Evolutionary conservation across 2,797 vertebrate species (phyloP), one percentile per base, ranked within the genome.

Genomic region (Hozukius guyotensis): DNA sequence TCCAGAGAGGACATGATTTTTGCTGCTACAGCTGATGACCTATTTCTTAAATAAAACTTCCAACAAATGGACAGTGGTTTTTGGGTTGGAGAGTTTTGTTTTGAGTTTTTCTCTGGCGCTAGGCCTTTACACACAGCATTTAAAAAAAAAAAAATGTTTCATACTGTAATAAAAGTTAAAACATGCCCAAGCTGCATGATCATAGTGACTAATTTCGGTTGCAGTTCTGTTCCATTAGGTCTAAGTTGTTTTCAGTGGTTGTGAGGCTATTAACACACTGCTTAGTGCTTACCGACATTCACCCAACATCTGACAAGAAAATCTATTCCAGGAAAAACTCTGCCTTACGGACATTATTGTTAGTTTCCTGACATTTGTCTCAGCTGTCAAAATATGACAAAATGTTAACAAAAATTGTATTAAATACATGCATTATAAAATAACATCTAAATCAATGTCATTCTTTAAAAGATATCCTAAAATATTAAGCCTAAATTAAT

Each of bases 1-100:
- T 52, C 25, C 22, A 20, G 8, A 38, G 6, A 3, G 24, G 20
- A 5, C 20, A 3, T 0, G 3, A 5, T 1, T 6, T 13, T 9
- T 57, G 5, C n/a, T 11, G 27, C 16, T 22, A 8, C 22, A 10
- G 11, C 59, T 42, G 5, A 31, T 7, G 0, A 42, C 6, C 38
- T 42, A 16, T 12, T 29, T 42, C 3, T 46, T 22, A 53, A 77
- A 53, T 2, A 64, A 49, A 22, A 22, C 4, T 6, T 60, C 8
- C 14, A 12, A 8, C 55, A n/a, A 27, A 24, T 31, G 31, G 6
- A 7, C 3, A 10, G 24, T 3, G 18, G 49, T 24, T 20, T 24
- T 20, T 27, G 32, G 64, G 24, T 24, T 56, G 57, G 2, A 36
- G 4, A 32, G 8, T 22, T 72, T 72, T 16, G n/a, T 36, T 53